phyloP scores from a whole-genome alignment of 2,113 vertebrate species.

The Mormoops blainvillei region DNA sequence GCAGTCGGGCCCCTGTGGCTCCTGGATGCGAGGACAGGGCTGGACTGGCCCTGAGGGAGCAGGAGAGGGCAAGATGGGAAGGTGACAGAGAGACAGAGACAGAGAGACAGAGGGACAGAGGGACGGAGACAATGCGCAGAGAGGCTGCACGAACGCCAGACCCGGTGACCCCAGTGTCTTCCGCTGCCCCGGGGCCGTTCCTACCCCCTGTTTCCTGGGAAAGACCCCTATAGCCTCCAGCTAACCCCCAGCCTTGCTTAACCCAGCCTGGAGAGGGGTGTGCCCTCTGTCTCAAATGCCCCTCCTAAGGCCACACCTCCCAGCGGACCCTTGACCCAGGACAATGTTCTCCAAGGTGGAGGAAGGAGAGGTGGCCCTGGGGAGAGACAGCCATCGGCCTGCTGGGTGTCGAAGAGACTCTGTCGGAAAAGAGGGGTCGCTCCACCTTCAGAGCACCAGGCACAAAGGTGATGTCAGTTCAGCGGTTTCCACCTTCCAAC shows the following conservation, averaged over 20 bases:
- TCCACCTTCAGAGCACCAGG: too few species aligned
- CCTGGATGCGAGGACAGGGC: background rate
- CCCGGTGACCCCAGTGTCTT: background rate
- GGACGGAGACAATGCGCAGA: background rate
- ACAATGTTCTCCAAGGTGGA: background rate
- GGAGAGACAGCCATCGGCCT: rapidly evolving
- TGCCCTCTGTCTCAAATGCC: background rate
- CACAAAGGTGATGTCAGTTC: rapidly evolving
- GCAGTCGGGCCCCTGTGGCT: background rate
- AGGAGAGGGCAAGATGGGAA: background rate
- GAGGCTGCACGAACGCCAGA: background rate
- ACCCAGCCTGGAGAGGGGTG: too few species aligned
- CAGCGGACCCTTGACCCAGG: background rate
- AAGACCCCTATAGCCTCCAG: background rate
- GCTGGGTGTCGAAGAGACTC: background rate
- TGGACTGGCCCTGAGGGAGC: background rate
- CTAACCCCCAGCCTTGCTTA: background rate
- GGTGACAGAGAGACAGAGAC: background rate
- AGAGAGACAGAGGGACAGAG: too few species aligned
- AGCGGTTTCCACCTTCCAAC: background rate
- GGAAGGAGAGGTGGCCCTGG: background rate
- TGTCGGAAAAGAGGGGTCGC: background rate
- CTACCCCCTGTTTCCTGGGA: background rate
- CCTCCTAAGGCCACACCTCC: background rate
- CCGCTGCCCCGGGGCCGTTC: too few species aligned